Evolutionary conservation across 2,113 vertebrate species (phyloP), one percentile per base, ranked within the genome.

Genomic region (Bufo gargarizans): DNA sequence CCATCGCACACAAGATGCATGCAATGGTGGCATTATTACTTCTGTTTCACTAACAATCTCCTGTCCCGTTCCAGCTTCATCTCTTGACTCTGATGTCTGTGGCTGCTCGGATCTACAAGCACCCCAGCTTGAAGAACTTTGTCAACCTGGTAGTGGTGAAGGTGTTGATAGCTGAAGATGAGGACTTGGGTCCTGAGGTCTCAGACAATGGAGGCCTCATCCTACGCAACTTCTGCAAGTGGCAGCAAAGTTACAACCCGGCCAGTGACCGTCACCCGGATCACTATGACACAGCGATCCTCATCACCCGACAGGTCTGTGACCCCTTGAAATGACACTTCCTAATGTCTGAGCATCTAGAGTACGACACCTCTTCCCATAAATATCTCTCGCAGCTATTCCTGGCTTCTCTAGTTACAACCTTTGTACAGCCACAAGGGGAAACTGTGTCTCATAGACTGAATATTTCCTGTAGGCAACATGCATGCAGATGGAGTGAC

Each of bases 301-400:
- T 99, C 63, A 96, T 99, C 93, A 99, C 98, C 13, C 95, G 97
- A 95, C 95, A 98, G 98, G 98, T 99, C 90, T 89, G 92, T 78
- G 85, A 74, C 65, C 67, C 67, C 53, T 33, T 17, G 67, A n/a
- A 67, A 67, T 63, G 61, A 69, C 82, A 69, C 82, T 71, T 84
- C 49, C 82, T 84, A 84, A 84, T 50, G 65, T 69, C 82, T 84
- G 49, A n/a, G 61, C 33, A 11, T 82, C 81, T 12, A 63, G n/a
- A n/a, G 20, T 82, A 49, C 17, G n/a, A 67, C 81, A 49, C 81
- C 59, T n/a, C 59, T 4, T 49, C 63, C 59, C 50, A 22, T 53
- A 33, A 55, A 33, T 84, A 84, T 71, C 82, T 50, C 17, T 71
- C 20, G 20, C 65, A 33, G 63, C 82, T 84, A 84, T 71, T 84